Evolutionary conservation across 2,797 vertebrate species (phyloP), one percentile per base, ranked within the genome.

Genomic region (Acipenser transmontanus): DNA sequence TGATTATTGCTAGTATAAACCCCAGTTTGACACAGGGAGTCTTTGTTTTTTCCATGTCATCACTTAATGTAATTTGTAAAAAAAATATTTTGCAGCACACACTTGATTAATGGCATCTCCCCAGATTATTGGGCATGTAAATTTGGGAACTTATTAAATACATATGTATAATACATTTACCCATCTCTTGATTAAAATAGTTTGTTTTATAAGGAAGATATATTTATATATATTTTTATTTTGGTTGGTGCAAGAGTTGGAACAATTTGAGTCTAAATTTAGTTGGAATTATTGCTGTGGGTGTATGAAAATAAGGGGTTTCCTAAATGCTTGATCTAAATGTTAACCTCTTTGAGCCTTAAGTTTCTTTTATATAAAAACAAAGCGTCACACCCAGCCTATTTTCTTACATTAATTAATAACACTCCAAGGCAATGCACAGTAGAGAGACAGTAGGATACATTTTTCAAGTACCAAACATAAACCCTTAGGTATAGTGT

Each of bases 51-150:
- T 34, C 34, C 34, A 34, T 4, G 34, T 34, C 34, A 34, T 34
- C 34, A 34, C 1, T 34, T 34, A 4, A 3, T 34, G 62, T 66
- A 70, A 73, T 80, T 79, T 62, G 63, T 34, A 34, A 34, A 34
- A 17, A 75, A 71, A 81, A 80, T 66, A 77, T 71, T 82, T 87
- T 86, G 90, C 92, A 90, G 84, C 86, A 84, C 82, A 71, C 78
- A 83, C 78, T 87, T 91, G 86, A 91, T 88, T 91, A 89, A 92
- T 91, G 91, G 93, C 93, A 92, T 92, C 88, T 89, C 88, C 91
- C 83, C 87, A 87, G 88, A 84, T 77, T 81, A 88, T 80, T 70
- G 71, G 71, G 68, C 74, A 68, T 74, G 60, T 62, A 56, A 65
- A 72, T 73, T 80, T 76, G 80, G 84, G 78, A 78, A 86, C 81